Percentiles rank a stretch among this genome's conserved stretches.
Evolutionary conservation across 2,797 vertebrate species (phyloP).

Genomic region (Danionella dracula): DNA sequence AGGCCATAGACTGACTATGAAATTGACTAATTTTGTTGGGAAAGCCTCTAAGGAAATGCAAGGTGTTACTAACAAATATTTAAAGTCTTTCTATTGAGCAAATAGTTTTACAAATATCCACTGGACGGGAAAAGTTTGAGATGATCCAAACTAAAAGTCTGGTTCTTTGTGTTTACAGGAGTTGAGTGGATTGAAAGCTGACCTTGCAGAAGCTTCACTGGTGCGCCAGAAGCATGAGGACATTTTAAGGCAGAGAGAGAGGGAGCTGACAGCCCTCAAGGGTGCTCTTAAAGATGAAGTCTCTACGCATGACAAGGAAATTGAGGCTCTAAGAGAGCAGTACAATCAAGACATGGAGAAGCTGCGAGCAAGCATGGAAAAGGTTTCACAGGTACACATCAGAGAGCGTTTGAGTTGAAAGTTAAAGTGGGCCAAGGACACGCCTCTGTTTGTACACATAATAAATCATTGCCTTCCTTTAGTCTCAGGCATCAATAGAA

Average conservation of each 20-base stretch:
- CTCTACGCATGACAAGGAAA: slow-evolving; percentile 80
- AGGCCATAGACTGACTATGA: too few species aligned
- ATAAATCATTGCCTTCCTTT: not conserved
- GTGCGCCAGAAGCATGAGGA: slow-evolving; percentile 80
- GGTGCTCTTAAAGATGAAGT: slow-evolving; percentile 93
- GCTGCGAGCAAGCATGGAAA: slow-evolving; percentile 83
- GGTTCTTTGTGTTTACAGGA: slow-evolving; percentile 66
- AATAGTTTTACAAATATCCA: too few species aligned
- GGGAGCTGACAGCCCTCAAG: slow-evolving; percentile 87
- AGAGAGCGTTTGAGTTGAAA: too few species aligned
- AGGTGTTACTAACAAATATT: too few species aligned
- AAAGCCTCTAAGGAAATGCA: too few species aligned
- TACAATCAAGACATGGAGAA: slow-evolving; percentile 83
- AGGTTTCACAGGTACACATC: slow-evolving; percentile 77
- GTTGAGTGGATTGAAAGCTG: slow-evolving; percentile 69
- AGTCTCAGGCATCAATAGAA: slow-evolving; percentile 85
- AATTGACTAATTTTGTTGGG: too few species aligned
- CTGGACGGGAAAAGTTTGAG: too few species aligned
- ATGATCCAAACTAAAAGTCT: too few species aligned
- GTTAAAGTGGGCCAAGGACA: too few species aligned
- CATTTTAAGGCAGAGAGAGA: slow-evolving; percentile 75
- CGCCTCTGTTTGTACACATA: not conserved
- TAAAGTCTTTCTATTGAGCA: too few species aligned
- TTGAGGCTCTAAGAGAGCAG: slow-evolving; percentile 80
- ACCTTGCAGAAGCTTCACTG: slow-evolving; percentile 71